These are phyloP conservation scores for Trachelus iudaicus DNA, from an alignment of 2,888 invertebrate genomes.

Conservation along the genomic window DNA sequence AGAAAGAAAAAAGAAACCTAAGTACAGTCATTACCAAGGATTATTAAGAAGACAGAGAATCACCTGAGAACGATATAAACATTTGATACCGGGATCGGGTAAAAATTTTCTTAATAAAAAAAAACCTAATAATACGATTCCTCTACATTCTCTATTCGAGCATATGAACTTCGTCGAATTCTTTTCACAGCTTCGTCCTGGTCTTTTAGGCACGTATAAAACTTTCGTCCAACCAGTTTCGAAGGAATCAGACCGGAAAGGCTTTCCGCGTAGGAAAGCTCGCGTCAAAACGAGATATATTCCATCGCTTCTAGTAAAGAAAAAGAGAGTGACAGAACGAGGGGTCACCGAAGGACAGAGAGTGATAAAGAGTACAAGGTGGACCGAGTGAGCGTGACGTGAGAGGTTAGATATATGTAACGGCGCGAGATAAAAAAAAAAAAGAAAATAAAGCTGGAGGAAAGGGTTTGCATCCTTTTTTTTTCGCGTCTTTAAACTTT, in stretches of 20 bases:
- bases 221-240: neutral
- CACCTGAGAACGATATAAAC: neutral
- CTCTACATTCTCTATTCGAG: neutral
- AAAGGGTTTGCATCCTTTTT: neutral
- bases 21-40: neutral
- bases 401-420: slow-evolving; percentile 12
- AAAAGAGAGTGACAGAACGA: neutral
- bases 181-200: neutral
- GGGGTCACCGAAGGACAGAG: neutral
- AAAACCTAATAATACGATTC: neutral
- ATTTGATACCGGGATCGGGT: neutral
- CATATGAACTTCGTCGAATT: neutral
- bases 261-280: neutral
- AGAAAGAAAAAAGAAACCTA: neutral
- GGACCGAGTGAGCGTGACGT: neutral
- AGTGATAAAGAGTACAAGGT: neutral
- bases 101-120: neutral
- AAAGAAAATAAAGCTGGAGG: neutral
- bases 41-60: neutral
- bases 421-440: slow-evolving; percentile 22
- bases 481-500: neutral
- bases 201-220: neutral
- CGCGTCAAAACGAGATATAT: neutral
- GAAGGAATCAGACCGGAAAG: neutral
- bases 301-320: neutral